phyloP scores from a whole-genome alignment of 2,113 vertebrate species.

The Atrichornis clamosus region DNA sequence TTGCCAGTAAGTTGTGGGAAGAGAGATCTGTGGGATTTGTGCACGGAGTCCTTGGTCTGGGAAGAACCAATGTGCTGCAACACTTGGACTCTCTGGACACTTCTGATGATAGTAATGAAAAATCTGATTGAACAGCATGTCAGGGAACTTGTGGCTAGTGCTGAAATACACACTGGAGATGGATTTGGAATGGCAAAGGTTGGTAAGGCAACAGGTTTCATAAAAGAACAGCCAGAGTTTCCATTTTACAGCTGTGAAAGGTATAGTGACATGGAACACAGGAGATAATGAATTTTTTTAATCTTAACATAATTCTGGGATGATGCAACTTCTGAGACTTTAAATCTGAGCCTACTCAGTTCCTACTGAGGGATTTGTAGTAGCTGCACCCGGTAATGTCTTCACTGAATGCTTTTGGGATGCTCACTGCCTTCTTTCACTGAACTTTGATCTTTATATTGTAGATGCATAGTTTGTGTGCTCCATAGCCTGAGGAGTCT shows the following conservation, averaged over 20 bases:
- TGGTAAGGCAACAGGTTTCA: not conserved
- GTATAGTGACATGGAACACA: not conserved
- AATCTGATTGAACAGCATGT: not conserved
- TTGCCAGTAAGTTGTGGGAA: not conserved
- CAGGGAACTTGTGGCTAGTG: not conserved
- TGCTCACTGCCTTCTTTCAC: not conserved
- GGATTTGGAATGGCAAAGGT: not conserved
- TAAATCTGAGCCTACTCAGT: not conserved
- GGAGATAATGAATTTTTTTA: not conserved
- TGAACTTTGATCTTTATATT: not conserved
- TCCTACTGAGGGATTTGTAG: not conserved
- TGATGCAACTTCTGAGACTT: not conserved
- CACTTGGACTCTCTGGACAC: rapidly evolving
- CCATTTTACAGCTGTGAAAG: not conserved
- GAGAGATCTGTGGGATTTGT: not conserved
- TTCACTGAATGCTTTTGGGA: not conserved
- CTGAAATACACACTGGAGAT: not conserved
- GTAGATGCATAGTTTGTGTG: not conserved
- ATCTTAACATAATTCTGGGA: not conserved
- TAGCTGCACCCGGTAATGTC: not conserved
- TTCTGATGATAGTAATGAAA: not conserved
- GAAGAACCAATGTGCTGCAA: not conserved
- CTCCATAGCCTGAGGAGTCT: not conserved
- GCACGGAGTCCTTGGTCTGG: not conserved
- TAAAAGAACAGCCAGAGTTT: not conserved